Evolutionary conservation across 2,888 invertebrate genomes (phyloP).

Genomic region (Rhogogaster chlorosoma): DNA sequence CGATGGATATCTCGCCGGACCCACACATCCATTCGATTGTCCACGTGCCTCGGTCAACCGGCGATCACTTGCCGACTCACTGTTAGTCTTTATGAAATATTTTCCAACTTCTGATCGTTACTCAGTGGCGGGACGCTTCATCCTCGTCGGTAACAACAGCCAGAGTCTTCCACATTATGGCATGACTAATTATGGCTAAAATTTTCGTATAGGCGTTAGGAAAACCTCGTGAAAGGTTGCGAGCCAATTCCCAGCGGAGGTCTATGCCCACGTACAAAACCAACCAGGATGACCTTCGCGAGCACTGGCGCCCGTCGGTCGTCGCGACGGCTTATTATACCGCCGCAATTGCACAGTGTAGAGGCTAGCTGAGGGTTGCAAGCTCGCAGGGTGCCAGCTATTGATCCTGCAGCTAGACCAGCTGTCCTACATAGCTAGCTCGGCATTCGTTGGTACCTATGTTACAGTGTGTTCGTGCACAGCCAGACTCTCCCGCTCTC

Average conservation of each 20-base stretch:
- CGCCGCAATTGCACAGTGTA: constrained; percentile 24
- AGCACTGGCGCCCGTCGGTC: constrained; percentile 17
- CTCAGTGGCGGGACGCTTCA: neutral
- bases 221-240: neutral
- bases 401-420: constrained; percentile 46
- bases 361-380: constrained; percentile 34
- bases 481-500: neutral
- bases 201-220: neutral
- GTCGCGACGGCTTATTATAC: constrained; percentile 21
- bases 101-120: neutral
- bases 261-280: neutral
- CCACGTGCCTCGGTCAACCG: neutral
- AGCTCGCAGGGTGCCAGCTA: constrained; percentile 36
- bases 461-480: neutral
- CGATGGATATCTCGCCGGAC: neutral
- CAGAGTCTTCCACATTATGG: neutral
- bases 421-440: constrained; percentile 45
- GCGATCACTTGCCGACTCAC: neutral
- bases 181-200: neutral
- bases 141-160: neutral
- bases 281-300: constrained; percentile 10
- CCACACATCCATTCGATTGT: constrained; percentile 3
- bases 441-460: neutral
- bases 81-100: neutral
- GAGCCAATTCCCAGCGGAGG: neutral